phyloP scores from a whole-genome alignment of 2,888 invertebrate genomes.

The Eupithecia exiguata region DNA sequence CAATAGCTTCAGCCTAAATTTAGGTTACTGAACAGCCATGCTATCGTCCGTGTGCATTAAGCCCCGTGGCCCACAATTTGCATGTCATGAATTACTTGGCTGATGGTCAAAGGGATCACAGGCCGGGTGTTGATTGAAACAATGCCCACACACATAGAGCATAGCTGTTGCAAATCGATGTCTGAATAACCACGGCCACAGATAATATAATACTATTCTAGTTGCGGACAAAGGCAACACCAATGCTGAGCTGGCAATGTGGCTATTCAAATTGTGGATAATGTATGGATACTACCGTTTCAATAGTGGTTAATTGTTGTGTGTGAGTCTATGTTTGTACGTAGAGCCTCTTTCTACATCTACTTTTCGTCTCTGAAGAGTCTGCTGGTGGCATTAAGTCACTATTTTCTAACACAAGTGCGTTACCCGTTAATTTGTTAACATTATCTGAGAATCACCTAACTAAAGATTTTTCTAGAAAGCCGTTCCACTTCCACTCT shows the following conservation, averaged over 20 bases:
- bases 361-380: neutral
- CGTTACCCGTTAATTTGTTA: neutral
- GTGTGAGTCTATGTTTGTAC: neutral
- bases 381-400: neutral
- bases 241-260: neutral
- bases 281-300: neutral
- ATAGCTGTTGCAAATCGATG: conserved; percentile 10
- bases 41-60: neutral
- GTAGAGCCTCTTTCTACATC: neutral
- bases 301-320: neutral
- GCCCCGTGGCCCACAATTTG: conserved; percentile 45
- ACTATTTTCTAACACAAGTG: neutral
- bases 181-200: neutral
- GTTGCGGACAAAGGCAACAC: neutral
- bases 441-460: neutral
- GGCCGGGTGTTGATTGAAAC: conserved; percentile 29
- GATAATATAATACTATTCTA: neutral
- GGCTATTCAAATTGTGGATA: neutral
- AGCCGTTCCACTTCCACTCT: no score
- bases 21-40: neutral
- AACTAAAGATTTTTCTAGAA: no score
- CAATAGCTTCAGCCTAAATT: neutral
- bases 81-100: conserved; percentile 56
- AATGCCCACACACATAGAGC: neutral
- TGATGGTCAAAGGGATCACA: conserved; percentile 50